These are phyloP conservation scores for Campoletis raptor DNA, from an alignment of 2,888 invertebrate species.

Conservation along the genomic window DNA sequence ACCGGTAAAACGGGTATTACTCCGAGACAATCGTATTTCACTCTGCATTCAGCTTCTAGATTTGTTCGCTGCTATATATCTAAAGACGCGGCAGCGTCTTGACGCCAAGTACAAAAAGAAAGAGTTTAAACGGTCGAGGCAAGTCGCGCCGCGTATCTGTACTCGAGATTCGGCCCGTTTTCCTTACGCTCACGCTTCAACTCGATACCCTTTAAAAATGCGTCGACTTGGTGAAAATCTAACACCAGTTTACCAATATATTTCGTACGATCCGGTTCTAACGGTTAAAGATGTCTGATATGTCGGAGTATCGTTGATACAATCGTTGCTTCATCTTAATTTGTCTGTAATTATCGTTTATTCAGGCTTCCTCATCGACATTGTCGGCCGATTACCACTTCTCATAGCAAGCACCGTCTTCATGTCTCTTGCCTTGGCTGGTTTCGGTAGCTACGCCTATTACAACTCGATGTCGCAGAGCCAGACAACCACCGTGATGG, in stretches of 20 bases:
- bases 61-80: neutral
- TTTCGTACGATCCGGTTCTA: too few relatives aligned
- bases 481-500: constrained; percentile 82
- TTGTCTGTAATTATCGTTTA: constrained; percentile 34
- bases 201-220: too few relatives aligned
- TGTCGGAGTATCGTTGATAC: neutral
- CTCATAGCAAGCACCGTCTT: constrained; percentile 93
- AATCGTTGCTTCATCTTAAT: constrained; percentile 38
- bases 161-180: too few relatives aligned
- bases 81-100: too few relatives aligned
- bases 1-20: constrained; percentile 13
- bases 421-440: constrained; percentile 94
- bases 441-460: constrained; percentile 94
- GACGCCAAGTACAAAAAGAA: too few relatives aligned
- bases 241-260: too few relatives aligned
- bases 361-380: constrained; percentile 91
- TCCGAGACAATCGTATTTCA: neutral
- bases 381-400: constrained; percentile 93
- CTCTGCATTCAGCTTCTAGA: neutral
- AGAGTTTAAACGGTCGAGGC: too few relatives aligned
- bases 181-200: too few relatives aligned
- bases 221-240: too few relatives aligned
- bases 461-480: constrained; percentile 86
- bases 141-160: too few relatives aligned
- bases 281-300: neutral